Evolutionary conservation across 2,113 vertebrate species (phyloP), one percentile per base, ranked within the genome.

Genomic region (Ctenodactylus gundi): DNA sequence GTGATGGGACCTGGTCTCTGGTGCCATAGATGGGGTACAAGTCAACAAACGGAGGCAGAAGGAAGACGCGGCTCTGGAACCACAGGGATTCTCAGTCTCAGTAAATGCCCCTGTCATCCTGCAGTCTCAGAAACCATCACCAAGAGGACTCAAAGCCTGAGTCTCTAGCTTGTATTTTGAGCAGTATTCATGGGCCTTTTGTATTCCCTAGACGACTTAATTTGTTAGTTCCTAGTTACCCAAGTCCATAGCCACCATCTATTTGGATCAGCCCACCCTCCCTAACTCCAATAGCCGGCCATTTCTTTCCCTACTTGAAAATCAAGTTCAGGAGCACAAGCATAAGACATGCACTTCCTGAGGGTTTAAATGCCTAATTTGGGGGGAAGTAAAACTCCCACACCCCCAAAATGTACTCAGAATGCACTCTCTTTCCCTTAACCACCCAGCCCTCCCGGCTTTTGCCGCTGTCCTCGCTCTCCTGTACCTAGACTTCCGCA

Each of bases 371-470:
- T 62, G 34, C 46, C 85, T 86, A n/a, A 44, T 11, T 57, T 67
- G 36, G 23, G 80, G n/a, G 90, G 83, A 85, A 88, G 89, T 76
- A 64, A 85, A 82, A 51, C 67, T 25, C 29, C 49, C 12, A 20
- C 10, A 5, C 9, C 21, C 36, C n/a, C 0, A 4, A 84, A 65
- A 62, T 44, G 39, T 10, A 18, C 55, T 39, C 58, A 49, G 31
- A 36, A 21, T 34, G 62, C 15, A 15, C 49, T 55, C 6, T 18
- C 27, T 21, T 13, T n/a, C 85, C 29, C 73, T n/a, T 18, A 18
- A 31, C 41, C 39, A 7, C 46, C 81, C 68, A 14, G 0, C 6
- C n/a, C 51, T 2, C 62, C 84, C 31, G 27, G 7, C 14, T 64
- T 53, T 39, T 39, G 53, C 62, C 17, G 0, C 34, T 27, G n/a